Evolutionary conservation across 2,797 vertebrate species (phyloP).

Genomic region (Liparis tanakae): DNA sequence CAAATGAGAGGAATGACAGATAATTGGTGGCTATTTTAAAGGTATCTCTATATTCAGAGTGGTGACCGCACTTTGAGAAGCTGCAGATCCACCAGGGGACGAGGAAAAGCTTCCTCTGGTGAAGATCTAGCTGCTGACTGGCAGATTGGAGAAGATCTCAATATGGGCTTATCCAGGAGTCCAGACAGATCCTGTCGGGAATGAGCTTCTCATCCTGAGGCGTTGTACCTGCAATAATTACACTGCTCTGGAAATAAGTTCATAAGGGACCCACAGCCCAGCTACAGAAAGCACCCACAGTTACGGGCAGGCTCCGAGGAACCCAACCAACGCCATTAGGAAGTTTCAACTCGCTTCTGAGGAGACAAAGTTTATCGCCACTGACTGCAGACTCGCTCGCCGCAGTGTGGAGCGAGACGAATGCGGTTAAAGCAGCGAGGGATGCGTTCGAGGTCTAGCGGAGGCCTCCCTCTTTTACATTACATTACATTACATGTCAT

Average conservation of each 20-base stretch:
- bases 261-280: constrained; percentile 67
- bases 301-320: constrained; percentile 61
- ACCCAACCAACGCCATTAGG: constrained; percentile 59
- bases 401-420: constrained; percentile 20
- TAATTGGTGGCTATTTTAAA: constrained; percentile 17
- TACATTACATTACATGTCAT: no score
- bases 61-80: neutral
- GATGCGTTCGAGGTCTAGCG: constrained; percentile 67
- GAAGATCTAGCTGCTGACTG: constrained; percentile 45
- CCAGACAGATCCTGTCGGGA: constrained; percentile 72
- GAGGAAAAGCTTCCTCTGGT: constrained; percentile 23
- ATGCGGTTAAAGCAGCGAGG: constrained; percentile 22
- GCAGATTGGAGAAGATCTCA: constrained; percentile 56
- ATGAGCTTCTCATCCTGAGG: constrained; percentile 71
- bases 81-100: constrained; percentile 20
- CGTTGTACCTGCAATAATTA: constrained; percentile 76
- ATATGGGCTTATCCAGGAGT: constrained; percentile 59
- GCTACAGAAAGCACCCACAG: constrained; percentile 67
- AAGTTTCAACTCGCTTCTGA: constrained; percentile 62
- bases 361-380: constrained; percentile 61
- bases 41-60: constrained; percentile 9
- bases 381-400: constrained; percentile 31
- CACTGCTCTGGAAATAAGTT: constrained; percentile 76
- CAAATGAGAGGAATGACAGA: constrained; percentile 21
- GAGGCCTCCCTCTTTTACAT: constrained; percentile 22